phyloP scores from a whole-genome alignment of 64 coral and sea anemone genomes.

The Stichodactyla helianthus region DNA sequence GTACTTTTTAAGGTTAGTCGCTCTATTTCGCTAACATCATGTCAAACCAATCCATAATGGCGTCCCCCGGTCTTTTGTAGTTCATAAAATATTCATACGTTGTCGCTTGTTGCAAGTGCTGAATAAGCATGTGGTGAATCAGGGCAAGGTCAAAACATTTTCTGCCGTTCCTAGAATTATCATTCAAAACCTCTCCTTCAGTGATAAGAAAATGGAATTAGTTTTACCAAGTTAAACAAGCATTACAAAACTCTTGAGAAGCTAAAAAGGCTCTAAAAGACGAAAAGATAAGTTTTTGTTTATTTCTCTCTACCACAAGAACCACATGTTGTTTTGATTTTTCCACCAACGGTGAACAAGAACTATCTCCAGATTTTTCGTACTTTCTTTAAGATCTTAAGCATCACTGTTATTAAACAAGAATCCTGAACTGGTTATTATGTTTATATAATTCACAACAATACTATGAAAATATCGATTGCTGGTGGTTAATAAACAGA shows the following conservation, averaged over 20 bases:
- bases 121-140: background rate
- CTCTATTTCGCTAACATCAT: background rate
- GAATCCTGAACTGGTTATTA: background rate
- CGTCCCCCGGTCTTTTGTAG: background rate
- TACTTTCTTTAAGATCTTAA: background rate
- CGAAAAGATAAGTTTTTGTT: background rate
- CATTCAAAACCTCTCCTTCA: background rate
- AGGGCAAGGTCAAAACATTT: background rate
- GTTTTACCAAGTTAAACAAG: background rate
- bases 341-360: background rate
- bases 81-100: background rate
- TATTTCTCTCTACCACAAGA: background rate
- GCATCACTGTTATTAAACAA: background rate
- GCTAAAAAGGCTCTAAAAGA: background rate
- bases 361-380: background rate
- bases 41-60: constrained; percentile 14
- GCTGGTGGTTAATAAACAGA: background rate
- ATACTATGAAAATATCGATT: background rate
- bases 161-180: background rate
- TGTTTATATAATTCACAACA: background rate
- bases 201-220: background rate
- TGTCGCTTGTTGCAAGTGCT: background rate
- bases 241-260: background rate
- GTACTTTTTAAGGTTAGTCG: background rate
- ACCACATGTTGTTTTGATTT: background rate